Evolutionary conservation across 2,888 invertebrate species (phyloP), one percentile per base, ranked within the genome.

Genomic region (Pseudeuparius sepicola): DNA sequence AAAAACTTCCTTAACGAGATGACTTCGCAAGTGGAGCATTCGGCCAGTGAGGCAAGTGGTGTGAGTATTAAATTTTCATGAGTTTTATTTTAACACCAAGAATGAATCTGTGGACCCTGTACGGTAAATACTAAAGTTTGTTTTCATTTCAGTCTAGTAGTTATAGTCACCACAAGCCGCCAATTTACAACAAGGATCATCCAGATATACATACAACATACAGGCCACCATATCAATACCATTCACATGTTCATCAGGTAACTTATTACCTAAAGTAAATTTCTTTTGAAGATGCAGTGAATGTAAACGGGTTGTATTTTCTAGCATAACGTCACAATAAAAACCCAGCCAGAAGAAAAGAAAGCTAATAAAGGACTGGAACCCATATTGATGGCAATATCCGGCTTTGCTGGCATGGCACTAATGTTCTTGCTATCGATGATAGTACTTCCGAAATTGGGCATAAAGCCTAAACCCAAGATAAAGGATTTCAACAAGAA

Each of bases 361-460:
- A 55, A 55, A 34, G 25, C 18, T 2, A 37, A 40, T 18, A 63
- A 65, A 43, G 49, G 58, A 4, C 47, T 68, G 25, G 67, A 69
- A 48, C 71, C 71, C 10, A 54, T 71, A 4, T 70, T 71, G 43
- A 64, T 69, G 62, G 71, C 70, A 4, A 65, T 71, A 43, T 68
- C 70, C n/a, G 66, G 70, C 11, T 70, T 71, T 44, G 59, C 70
- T 31, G 69, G 69, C 7, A 66, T 70, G 63, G 67, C 71, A 1
- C 56, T 70, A 11, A 60, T 70, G 55, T 68, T 70, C 44, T 64
- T 68, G 39, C 51, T 68, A 33, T 66, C 69, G 1, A 60, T 68
- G 27, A 45, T 71, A 4, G 58, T 70, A 36, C 45, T 70, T 20
- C 71, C 71, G 2, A 66, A 65, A 46, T 54, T 68, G 31, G 57